phyloP scores from a whole-genome alignment of 2,888 invertebrate species.

The Pammene aurita region DNA sequence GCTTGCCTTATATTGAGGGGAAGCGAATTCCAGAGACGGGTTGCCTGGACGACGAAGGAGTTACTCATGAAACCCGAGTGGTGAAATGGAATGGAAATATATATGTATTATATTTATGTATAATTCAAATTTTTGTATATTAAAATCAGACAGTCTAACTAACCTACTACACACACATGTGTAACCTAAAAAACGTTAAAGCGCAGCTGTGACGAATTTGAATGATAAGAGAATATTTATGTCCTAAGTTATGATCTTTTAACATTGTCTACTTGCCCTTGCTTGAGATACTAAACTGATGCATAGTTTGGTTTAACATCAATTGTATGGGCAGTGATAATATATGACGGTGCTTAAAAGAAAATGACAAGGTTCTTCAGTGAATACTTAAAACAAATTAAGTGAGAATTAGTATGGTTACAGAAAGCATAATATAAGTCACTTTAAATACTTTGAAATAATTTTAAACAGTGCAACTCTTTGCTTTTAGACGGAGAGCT shows the following conservation, averaged over 20 bases:
- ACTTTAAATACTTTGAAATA: neutral
- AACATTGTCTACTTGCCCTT: constrained; percentile 37
- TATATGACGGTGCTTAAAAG: constrained; percentile 21
- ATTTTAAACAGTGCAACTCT: neutral
- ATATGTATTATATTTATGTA: too few relatives aligned
- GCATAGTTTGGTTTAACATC: constrained; percentile 7
- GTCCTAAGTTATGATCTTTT: constrained; percentile 35
- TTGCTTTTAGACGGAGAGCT: too few relatives aligned
- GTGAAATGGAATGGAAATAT: too few relatives aligned
- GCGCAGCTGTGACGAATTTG: constrained; percentile 33
- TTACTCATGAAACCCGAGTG: too few relatives aligned
- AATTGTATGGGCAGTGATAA: constrained; percentile 18
- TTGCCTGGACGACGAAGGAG: too few relatives aligned
- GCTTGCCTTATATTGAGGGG: too few relatives aligned
- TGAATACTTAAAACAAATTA: neutral
- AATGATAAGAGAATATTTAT: constrained; percentile 39
- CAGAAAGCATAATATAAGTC: neutral
- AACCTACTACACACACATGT: neutral
- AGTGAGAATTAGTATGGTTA: neutral
- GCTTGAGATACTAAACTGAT: constrained; percentile 28
- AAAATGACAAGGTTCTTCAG: constrained; percentile 23
- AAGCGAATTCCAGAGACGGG: too few relatives aligned
- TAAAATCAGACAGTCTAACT: too few relatives aligned
- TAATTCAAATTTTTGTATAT: too few relatives aligned
- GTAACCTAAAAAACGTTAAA: constrained; percentile 13